Base-by-base conservation (phyloP, 2,888 invertebrate genomes). In the Papilio demoleus region DNA sequence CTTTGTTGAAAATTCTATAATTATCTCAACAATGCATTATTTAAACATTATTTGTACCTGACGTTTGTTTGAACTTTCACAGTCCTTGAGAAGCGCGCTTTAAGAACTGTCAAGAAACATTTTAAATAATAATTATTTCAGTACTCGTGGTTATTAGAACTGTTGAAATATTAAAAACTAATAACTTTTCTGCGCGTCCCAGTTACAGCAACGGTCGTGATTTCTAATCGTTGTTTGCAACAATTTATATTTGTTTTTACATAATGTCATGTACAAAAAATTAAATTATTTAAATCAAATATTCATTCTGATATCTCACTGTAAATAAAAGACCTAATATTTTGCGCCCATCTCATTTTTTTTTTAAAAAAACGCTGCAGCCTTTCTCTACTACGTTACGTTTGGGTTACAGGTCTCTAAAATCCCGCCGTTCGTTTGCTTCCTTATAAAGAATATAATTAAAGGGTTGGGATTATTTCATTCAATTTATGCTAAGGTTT, bases 21-120 rank as follows among this genome's bases (percentile, higher is more conserved):
- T n/a, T n/a, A 40, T 40, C 14, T 19, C 6, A 19, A 45, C 45
- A 45, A 45, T 45, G 9, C 45, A 45, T 42, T 22, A 2, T 45
- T 45, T 5, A 45, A 45, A 19, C 12, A 45, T 45, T 19, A 47
- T 24, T 12, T 47, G 12, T 79, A 81, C 82, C 84, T 80, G 86
- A 88, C 88, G 88, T 89, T 88, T 90, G 88, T 83, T 87, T 84
- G 24, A 75, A 85, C 91, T 91, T 91, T 91, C 91, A 84, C 90
- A 81, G 88, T 89, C 91, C 90, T 90, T 90, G 87, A 82, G 82
- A 76, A 80, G 79, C 77, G 77, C 74, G 74, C 72, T 71, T 73
- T 68, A 59, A 68, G 50, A 50, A 50, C 50, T 24, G 50, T 24
- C 24, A 50, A 50, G 50, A 24, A 50, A 50, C 50, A 50, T 50